Conservation (phyloP, 2,888 invertebrate genomes). For the Argyresthia albistria region DNA sequence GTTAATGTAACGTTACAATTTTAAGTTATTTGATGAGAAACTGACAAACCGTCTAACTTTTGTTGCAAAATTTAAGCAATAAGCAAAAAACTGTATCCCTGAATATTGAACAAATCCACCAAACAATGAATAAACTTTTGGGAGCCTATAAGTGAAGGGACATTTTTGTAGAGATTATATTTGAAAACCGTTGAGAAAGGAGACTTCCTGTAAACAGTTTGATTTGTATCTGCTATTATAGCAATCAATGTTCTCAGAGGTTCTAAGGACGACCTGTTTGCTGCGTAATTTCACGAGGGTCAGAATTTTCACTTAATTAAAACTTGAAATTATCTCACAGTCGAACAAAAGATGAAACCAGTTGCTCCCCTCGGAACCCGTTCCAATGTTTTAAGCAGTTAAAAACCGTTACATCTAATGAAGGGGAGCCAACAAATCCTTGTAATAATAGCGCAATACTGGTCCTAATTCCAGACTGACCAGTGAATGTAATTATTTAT, state of each 20-base stretch:
- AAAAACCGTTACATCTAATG: slow-evolving; percentile 72
- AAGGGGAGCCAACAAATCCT: slow-evolving; percentile 62
- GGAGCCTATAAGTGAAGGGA: slow-evolving; percentile 6
- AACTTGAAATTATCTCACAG: slow-evolving; percentile 58
- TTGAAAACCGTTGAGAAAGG: background rate
- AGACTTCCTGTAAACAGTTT: background rate
- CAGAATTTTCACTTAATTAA: slow-evolving; percentile 43
- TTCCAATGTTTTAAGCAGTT: slow-evolving; percentile 69
- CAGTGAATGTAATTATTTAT: slow-evolving; percentile 66
- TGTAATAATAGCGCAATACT: slow-evolving; percentile 54
- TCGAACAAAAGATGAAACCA: slow-evolving; percentile 47
- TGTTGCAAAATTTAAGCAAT: slow-evolving; percentile 15
- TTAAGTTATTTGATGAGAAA: slow-evolving; percentile 42
- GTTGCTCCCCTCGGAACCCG: slow-evolving; percentile 62
- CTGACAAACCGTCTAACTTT: slow-evolving; percentile 24
- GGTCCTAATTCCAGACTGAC: slow-evolving; percentile 60
- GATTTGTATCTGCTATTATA: too few species aligned
- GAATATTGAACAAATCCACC: slow-evolving; percentile 3
- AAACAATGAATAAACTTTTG: background rate
- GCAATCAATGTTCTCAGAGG: too few species aligned
- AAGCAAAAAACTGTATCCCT: slow-evolving; percentile 10
- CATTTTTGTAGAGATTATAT: slow-evolving; percentile 9
- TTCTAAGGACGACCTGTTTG: too few species aligned
- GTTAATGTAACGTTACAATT: slow-evolving; percentile 52
- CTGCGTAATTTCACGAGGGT: background rate